These are phyloP conservation scores for Dolichallabes microphthalmus DNA, from an alignment of 2,113 vertebrate species.

Conservation along the genomic window DNA sequence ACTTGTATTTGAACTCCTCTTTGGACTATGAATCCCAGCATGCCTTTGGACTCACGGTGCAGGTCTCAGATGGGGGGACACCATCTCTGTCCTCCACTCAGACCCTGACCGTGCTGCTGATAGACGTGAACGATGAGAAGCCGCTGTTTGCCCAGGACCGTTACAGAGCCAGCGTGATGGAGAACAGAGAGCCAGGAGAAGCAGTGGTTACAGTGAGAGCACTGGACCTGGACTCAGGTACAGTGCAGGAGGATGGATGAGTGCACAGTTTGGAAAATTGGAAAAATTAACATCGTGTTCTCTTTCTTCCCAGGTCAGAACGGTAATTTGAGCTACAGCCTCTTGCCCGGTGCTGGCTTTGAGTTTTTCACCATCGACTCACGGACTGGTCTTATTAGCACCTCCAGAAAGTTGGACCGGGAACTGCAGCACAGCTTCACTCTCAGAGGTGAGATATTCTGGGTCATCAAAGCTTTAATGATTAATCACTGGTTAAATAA, in stretches of 20 bases:
- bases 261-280: neutral
- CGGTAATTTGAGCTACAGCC: slow-evolving; percentile 81
- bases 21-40: slow-evolving; percentile 80
- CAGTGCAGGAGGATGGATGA: neutral
- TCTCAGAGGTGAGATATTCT: slow-evolving; percentile 79
- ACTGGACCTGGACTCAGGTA: slow-evolving; percentile 84
- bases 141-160: slow-evolving; percentile 74
- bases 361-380: slow-evolving; percentile 81
- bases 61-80: slow-evolving; percentile 75
- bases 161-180: slow-evolving; percentile 76
- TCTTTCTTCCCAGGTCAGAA: slow-evolving; percentile 75
- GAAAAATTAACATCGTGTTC: neutral
- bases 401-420: slow-evolving; percentile 77
- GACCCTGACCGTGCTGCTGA: slow-evolving; percentile 77
- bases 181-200: slow-evolving; percentile 79
- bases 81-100: slow-evolving; percentile 81
- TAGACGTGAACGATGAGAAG: slow-evolving; percentile 83
- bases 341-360: slow-evolving; percentile 80
- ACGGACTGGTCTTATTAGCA: slow-evolving; percentile 78
- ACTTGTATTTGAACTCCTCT: slow-evolving; percentile 72
- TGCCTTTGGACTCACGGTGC: slow-evolving; percentile 72
- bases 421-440: slow-evolving; percentile 77
- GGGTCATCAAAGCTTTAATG: neutral
- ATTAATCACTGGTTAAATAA: neutral
- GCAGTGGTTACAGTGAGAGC: slow-evolving; percentile 79